Evolutionary conservation across 2,797 vertebrate genomes (phyloP), one percentile per base, ranked within the genome.

Genomic region (Bovichtus variegatus): DNA sequence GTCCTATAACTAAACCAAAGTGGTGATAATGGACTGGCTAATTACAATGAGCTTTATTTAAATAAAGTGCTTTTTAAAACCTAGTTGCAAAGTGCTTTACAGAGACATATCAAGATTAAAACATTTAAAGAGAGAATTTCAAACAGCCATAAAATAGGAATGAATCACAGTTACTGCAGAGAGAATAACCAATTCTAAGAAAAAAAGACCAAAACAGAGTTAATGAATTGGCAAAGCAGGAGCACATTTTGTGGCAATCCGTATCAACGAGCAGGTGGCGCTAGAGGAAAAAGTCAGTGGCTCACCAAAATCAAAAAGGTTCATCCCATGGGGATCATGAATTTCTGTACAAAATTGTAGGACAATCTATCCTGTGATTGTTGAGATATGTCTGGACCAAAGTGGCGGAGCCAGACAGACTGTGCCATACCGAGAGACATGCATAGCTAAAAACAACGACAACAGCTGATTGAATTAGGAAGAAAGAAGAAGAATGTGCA

Each of bases 1-100:
- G 55, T 54, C 27, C 62, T 40, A 51, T 16, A 53, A 76, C 29
- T 38, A 63, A 58, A 53, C 58, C 29, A 62, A 76, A 83, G 50
- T 57, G 60, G 55, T 51, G 46, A 65, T 80, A 88, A 82, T 73
- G 50, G 62, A 61, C 63, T 51, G 11, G 54, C 53, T 58, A 68
- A 62, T 68, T 58, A 51, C 15, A 53, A 62, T 69, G 23, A 49
- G 49, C 51, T 76, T 72, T 51, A 72, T 67, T 84, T 57, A n/a
- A 62, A 69, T 47, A 41, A 70, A 83, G 63, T 51, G 43, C 61
- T 44, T 73, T 76, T 65, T 15, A 62, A 68, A 40, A 54, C 5
- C 9, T 49, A 70, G 49, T 41, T 50, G 57, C 43, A 51, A 72
- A 64, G 51, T 74, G 60, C 41, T 54, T 69, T 34, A 43, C 16